Base-by-base conservation (phyloP, 1,140 invertebrate species). In the Tachypleus tridentatus region DNA sequence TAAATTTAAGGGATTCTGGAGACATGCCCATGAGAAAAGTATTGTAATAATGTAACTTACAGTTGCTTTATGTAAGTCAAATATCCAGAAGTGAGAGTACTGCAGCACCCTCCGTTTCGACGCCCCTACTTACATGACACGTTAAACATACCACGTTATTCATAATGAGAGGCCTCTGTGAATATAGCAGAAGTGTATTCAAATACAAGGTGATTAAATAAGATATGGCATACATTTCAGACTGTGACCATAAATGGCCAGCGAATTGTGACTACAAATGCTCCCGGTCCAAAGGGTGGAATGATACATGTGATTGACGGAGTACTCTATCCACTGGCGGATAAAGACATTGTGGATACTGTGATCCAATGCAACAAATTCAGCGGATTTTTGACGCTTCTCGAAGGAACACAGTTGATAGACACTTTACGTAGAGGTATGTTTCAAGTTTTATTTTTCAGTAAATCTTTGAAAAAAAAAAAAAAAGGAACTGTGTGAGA, bases 371-470 rank as follows among this genome's bases (percentile, higher is more conserved):
- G 72, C 61, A 67, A 69, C 48, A 72, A 72, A 53, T 73, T 71
- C 52, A 72, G 73, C 57, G 72, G 72, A 11, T 73, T 73, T 59
- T 68, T 73, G 2, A 73, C 72, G 3, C 58, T 73, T 5, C 67
- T 67, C 10, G 67, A 72, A 29, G 70, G 70, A 56, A 72, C 72
- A 3, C 71, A 71, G 4, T 61, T 73, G 11, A 53, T 64, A 4
- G 62, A 70, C 10, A 66, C 56, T 10, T 66, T 73, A 47, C 61
- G 57, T 51, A 61, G 64, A 60, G 67, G 72, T 72, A 62, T 57
- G 61, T 57, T 4, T 52, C 6, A 48, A 67, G 5, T 5, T 60
- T 9, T 54, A 54, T 29, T 29, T 29, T 29, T 29, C 29, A 29
- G 29, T 9, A 54, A 54, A 54, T 54, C n/a, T 54, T 9, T 9